Base-by-base conservation (phyloP, 2,888 invertebrate genomes). In the Eurois occulta region DNA sequence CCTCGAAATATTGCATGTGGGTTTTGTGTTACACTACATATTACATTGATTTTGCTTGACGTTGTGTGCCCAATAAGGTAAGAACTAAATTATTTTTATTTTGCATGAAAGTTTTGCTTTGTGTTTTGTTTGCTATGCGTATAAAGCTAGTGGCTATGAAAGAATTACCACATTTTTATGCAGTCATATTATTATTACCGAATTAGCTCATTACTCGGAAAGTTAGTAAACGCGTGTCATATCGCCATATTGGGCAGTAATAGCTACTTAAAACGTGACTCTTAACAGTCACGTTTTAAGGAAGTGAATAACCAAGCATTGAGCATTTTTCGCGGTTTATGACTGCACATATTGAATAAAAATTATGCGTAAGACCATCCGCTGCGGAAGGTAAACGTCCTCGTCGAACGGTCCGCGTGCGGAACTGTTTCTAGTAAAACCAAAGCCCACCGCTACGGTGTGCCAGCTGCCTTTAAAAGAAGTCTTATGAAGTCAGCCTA, bases 1-100 rank as follows among this genome's bases (percentile, higher is more conserved):
- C 72, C 83, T 79, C 70, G 67, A 78, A 81, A 75, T 78, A 69
- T 75, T 94, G 94, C 94, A 94, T 94, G 94, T 90, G 90, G 88
- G 89, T 90, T 92, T 87, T 88, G 89, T 87, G 90, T 76, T 80
- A 74, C 75, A 80, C 72, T 65, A 67, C 77, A 70, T 78, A 65
- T 28, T 65, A 70, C 52, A 74, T 87, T 81, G 66, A 66, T 72
- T 86, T 88, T 85, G 93, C 94, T 94, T 93, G 90, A 89, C 80
- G 88, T 91, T 92, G 91, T 92, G 88, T 91, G 85, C 88, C 77
- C 85, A 77, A 66, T 73, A 84, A 89, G 91, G 91, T 91, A 90
- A 91, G 91, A 84, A 84, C 70, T 72, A 58, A 75, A 75, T 48
- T 70, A 62, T 67, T 66, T 85, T 77, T 80, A 80, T 82, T 90